Evolutionary conservation across 2,113 vertebrate genomes (phyloP), one percentile per base, ranked within the genome.

Genomic region (Carettochelys insculpta): DNA sequence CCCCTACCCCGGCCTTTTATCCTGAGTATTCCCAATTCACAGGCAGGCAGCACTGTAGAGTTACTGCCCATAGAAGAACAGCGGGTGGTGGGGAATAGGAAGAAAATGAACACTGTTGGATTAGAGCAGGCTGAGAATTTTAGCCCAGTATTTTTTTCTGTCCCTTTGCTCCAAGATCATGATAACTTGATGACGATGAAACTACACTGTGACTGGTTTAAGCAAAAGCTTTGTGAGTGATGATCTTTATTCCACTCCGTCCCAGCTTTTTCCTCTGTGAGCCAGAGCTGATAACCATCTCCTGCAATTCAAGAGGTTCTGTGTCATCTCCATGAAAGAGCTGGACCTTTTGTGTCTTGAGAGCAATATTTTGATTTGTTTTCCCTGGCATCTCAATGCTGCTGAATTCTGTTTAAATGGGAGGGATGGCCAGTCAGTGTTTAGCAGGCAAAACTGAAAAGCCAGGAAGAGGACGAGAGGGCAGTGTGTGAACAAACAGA

Each of bases 291-390:
- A 95, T 95, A 95, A 92, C 92, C 50, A 97, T 96, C 94, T 93
- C 94, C 56, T 94, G 94, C 92, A 97, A 96, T 89, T 97, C 94
- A 94, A 95, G 95, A 95, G 92, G 90, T 79, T 95, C 94, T 78
- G 86, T 95, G 95, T 94, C 85, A 0, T 94, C 92, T 84, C 90
- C 90, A 92, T 92, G 90, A 97, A 95, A 95, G 91, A 96, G 95
- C 17, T 95, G 94, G 90, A 93, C 27, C 53, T 85, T 97, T 94
- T 94, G 92, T 94, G 92, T 87, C 94, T 95, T 89, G 13, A 24
- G 80, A 96, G 85, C 87, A 94, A 92, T 83, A 80, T 92, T 94
- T 94, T 94, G 81, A 41, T 94, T 89, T 95, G 45, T 95, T 94
- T 38, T 94, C 71, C 52, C 94, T 95, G 83, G 92, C 90, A 95